phyloP scores from a whole-genome alignment of 2,888 invertebrate species.

The Odontomyia ornata region DNA sequence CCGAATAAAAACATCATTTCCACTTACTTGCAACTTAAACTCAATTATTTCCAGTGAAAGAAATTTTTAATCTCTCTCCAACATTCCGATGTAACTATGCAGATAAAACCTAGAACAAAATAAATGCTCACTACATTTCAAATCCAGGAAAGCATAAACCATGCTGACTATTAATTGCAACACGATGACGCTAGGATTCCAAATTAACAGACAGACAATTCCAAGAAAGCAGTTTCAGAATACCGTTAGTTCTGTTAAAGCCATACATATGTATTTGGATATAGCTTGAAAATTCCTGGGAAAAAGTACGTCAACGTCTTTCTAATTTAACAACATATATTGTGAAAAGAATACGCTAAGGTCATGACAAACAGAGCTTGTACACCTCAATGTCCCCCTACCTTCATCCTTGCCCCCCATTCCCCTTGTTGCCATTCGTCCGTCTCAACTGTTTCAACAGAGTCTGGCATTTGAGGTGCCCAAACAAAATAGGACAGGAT shows the following conservation, averaged over 20 bases:
- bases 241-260: neutral
- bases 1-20: too few species aligned
- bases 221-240: neutral
- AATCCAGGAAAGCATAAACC: neutral
- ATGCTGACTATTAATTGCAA: neutral
- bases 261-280: neutral
- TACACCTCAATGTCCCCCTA: neutral
- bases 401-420: neutral
- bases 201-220: neutral
- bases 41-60: too few species aligned
- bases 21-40: too few species aligned
- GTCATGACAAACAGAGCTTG: neutral
- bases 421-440: neutral
- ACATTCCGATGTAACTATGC: too few species aligned
- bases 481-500: neutral
- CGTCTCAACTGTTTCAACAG: neutral
- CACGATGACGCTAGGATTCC: neutral
- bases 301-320: conserved; percentile 8
- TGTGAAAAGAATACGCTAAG: conserved; percentile 10
- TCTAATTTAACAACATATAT: conserved; percentile 5
- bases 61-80: too few species aligned
- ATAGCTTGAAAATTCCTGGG: conserved; percentile 2
- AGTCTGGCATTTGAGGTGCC: neutral
- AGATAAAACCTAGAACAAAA: too few species aligned
- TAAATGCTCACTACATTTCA: too few species aligned